A percentile compares a stretch with the other conserved stretches of the same genome.
Evolutionary conservation across 2,113 vertebrate species (phyloP).

Genomic region (Cephalopterus ornatus): DNA sequence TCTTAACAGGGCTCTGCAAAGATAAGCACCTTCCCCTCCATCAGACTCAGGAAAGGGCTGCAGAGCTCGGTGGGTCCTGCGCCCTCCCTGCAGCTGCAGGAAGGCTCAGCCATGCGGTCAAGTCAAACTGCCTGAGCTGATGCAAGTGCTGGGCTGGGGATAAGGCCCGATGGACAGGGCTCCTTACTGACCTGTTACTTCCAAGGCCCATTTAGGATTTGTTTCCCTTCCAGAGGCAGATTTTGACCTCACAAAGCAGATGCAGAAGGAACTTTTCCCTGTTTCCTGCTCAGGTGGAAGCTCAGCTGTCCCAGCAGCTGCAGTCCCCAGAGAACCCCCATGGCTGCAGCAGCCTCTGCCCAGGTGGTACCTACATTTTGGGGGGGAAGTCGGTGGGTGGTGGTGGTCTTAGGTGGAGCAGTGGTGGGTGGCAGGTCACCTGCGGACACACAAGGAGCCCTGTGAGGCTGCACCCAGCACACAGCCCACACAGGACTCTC

Average conservation of each 20-base stretch:
- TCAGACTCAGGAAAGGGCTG: not conserved
- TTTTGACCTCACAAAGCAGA: not conserved
- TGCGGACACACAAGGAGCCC: not conserved
- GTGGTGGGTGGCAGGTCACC: not conserved
- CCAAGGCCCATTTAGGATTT: not conserved
- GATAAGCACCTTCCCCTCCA: not conserved
- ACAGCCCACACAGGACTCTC: not conserved
- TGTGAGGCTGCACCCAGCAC: not conserved
- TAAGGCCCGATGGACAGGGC: too few relatives aligned
- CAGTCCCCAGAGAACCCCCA: not conserved
- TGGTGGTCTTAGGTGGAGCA: accelerated
- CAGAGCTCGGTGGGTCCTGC: accelerated
- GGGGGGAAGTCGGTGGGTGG: not conserved
- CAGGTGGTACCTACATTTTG: not conserved
- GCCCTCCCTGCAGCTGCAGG: not conserved
- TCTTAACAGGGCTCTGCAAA: not conserved
- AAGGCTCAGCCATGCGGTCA: accelerated
- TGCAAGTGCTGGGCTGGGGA: not conserved
- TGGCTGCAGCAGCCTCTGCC: not conserved
- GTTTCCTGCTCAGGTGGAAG: not conserved
- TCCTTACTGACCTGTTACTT: accelerated
- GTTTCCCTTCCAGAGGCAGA: not conserved
- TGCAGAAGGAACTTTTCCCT: not conserved
- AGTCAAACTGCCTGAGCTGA: too few relatives aligned
- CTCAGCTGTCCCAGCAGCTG: accelerated